Percentiles rank a stretch among this genome's conserved stretches.
Conservation (phyloP, 2,113 vertebrate genomes). For the Nibea coibor region DNA sequence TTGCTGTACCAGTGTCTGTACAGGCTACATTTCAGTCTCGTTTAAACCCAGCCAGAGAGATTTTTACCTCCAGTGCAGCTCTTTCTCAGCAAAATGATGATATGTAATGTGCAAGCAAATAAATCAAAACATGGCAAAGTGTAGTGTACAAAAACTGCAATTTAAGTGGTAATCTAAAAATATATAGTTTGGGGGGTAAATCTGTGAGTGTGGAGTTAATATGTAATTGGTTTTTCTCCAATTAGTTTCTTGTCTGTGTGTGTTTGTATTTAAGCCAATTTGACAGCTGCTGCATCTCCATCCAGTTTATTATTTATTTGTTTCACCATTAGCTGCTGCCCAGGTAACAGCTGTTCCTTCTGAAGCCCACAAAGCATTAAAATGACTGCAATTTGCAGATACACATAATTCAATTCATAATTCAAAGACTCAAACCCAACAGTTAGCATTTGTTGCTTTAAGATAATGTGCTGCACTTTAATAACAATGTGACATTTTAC, state of each 20-base stretch:
- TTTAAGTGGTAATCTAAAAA: slow-evolving; percentile 8
- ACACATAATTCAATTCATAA: background rate
- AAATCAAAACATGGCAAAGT: background rate
- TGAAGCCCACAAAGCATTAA: slow-evolving; percentile 25
- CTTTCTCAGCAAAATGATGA: background rate
- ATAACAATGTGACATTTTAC: background rate
- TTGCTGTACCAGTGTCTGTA: background rate
- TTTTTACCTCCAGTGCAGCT: background rate
- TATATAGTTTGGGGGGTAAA: background rate
- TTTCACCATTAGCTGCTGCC: slow-evolving; percentile 37
- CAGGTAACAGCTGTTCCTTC: slow-evolving; percentile 55
- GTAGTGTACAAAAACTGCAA: background rate
- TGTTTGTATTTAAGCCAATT: slow-evolving; percentile 25
- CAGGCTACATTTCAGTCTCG: background rate
- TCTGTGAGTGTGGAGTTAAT: slow-evolving; percentile 7
- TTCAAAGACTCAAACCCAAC: slow-evolving; percentile 14
- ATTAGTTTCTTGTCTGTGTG: background rate
- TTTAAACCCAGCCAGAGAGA: background rate
- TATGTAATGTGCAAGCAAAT: background rate
- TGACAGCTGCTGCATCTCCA: slow-evolving; percentile 52
- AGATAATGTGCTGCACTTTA: background rate
- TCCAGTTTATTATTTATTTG: slow-evolving; percentile 46
- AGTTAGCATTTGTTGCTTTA: background rate
- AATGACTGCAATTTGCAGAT: slow-evolving; percentile 14
- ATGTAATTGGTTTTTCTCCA: slow-evolving; percentile 1